Evolutionary conservation across 2,888 invertebrate species (phyloP), one percentile per base, ranked within the genome.

Genomic region (Ectemnius lituratus): DNA sequence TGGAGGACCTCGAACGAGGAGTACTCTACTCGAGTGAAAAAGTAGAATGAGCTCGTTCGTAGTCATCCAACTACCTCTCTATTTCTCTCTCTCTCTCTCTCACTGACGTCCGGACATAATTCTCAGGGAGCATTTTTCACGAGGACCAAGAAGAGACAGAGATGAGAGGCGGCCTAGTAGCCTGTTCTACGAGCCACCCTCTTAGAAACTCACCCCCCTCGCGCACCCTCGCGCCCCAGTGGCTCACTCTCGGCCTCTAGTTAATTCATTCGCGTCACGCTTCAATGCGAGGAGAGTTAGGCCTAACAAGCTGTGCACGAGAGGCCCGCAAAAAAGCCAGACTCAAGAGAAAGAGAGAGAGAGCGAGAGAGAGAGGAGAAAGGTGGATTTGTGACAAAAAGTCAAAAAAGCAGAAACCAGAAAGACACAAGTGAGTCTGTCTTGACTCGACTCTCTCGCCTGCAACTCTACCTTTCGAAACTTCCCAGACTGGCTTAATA

Each of bases 181-280:
- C 37, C 37, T 37, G 37, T 37, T 37, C 37, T 37, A 37, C 37
- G 37, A 52, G 52, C 52, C 52, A 37, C 37, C 52, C 52, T 52
- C 52, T 52, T 52, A 52, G 52, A 52, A 16, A 52, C 52, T 16
- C 52, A 14, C n/a, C 13, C 52, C 16, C 37, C 52, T 14, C 52
- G 5, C 52, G 2, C 37, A 11, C 37, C 1, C 37, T 37, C 37
- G 1, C 11, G 0, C 37, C 11, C 5, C 8, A 37, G 28, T 37
- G 28, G 28, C 37, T 37, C 37, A 6, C 37, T 37, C 37, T 37
- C 52, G 52, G 16, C 37, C 37, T 37, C 37, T 73, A 67, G 70
- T 79, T 79, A 78, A 79, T 79, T 79, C 70, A 73, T 78, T 78
- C 78, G 52, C 73, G 75, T 60, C 70, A 63, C 75, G 70, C 71